Evolutionary conservation across 1,140 invertebrate species (phyloP).

Genomic region (Tetragonula clypearis): DNA sequence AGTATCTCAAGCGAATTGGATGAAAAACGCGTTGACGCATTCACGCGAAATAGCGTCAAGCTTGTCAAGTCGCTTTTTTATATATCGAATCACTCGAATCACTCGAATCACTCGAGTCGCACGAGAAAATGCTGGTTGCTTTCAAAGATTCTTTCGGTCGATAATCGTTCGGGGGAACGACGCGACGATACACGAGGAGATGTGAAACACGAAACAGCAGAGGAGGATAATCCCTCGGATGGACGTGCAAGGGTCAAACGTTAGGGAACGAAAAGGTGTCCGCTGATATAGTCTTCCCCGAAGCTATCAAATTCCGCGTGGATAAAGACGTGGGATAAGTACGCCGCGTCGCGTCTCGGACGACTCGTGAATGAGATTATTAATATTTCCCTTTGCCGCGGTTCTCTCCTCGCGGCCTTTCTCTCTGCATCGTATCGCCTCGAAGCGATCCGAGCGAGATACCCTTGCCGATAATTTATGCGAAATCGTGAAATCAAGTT

Average conservation of each 20-base stretch:
- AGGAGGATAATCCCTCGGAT: not conserved
- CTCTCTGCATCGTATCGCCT: slow-evolving; percentile 47
- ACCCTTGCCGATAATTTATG: slow-evolving; percentile 70
- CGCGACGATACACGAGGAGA: too few relatives aligned
- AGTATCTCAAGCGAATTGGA: not conserved
- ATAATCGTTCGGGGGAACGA: not conserved
- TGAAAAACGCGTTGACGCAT: not conserved
- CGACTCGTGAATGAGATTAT: slow-evolving; percentile 71
- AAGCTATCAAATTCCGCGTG: slow-evolving; percentile 68
- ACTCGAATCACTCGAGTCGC: not conserved
- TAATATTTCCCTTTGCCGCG: slow-evolving; percentile 65
- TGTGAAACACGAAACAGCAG: not conserved
- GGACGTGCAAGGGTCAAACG: slow-evolving; percentile 11
- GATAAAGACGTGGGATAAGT: slow-evolving; percentile 65
- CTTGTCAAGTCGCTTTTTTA: not conserved
- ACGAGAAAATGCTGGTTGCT: not conserved
- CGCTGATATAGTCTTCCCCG: slow-evolving; percentile 58
- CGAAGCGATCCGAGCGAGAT: slow-evolving; percentile 52
- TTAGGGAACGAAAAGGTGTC: slow-evolving; percentile 22
- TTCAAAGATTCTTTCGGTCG: not conserved
- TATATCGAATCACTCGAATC: not conserved
- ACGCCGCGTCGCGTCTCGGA: slow-evolving; percentile 38
- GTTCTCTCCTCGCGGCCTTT: slow-evolving; percentile 50
- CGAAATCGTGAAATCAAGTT: slow-evolving; percentile 74
- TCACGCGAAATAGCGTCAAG: not conserved